These are phyloP conservation scores for Hirundo rustica DNA, from an alignment of 2,797 vertebrate species.

Conservation along the genomic window DNA sequence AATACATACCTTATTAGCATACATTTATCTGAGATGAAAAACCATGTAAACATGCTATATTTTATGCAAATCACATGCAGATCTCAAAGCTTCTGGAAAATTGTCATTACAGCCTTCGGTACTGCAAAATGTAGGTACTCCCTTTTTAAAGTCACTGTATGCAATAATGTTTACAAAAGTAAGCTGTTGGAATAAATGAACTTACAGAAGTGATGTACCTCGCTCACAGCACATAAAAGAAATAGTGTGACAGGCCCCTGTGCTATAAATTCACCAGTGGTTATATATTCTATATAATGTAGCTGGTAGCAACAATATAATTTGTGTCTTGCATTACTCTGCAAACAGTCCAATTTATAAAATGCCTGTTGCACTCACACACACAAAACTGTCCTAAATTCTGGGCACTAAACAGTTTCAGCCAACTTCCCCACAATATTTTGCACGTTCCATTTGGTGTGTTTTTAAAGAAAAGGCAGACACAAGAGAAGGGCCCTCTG, in stretches of 20 bases:
- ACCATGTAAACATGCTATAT: neutral
- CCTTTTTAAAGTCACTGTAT: neutral
- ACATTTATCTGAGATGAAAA: constrained; percentile 3
- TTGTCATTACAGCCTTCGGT: neutral
- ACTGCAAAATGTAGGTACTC: neutral
- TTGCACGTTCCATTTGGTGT: neutral
- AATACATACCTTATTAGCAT: constrained; percentile 33
- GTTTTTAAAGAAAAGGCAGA: constrained; percentile 35
- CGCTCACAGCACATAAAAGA: neutral
- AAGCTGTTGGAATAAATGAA: neutral
- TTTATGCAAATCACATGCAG: constrained; percentile 6
- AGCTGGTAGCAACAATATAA: constrained; percentile 18
- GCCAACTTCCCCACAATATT: constrained; percentile 51
- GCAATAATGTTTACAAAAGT: neutral
- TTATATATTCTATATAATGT: neutral
- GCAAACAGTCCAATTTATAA: constrained; percentile 72
- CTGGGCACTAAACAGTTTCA: constrained; percentile 68
- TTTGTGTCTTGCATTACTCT: constrained; percentile 71
- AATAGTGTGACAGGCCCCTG: neutral
- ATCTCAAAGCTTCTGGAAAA: neutral
- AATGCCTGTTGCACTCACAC: constrained; percentile 68
- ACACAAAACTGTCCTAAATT: constrained; percentile 66
- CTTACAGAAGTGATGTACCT: neutral
- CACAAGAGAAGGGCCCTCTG: neutral
- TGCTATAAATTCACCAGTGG: constrained; percentile 1